phyloP scores from a whole-genome alignment of 2,113 vertebrate species.

The Proterorhinus semilunaris region DNA sequence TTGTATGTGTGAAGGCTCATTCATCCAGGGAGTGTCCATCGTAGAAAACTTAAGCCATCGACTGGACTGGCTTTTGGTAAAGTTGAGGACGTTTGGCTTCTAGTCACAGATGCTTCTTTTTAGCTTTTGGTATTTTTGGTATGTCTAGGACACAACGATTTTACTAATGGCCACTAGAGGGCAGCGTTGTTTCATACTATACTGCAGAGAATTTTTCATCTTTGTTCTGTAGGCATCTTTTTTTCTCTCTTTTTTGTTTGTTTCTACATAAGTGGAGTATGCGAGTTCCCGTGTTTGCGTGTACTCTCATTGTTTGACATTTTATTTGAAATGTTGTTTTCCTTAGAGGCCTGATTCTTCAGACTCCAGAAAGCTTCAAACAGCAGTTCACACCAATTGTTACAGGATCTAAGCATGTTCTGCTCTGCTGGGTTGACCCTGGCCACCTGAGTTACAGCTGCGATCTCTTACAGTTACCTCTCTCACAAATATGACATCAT shows the following conservation, averaged over 20 bases:
- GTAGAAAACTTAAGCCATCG: too few relatives aligned
- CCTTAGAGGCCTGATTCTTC: background rate
- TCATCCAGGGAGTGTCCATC: too few relatives aligned
- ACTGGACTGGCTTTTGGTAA: too few relatives aligned
- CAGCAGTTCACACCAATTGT: background rate
- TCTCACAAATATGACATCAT: conserved; percentile 30
- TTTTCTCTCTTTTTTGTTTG: background rate
- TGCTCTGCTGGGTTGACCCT: background rate
- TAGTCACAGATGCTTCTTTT: too few relatives aligned
- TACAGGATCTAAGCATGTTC: background rate
- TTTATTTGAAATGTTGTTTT: background rate
- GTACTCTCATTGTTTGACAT: background rate
- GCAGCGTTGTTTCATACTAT: conserved; percentile 33
- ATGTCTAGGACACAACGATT: background rate
- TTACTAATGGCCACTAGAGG: conserved; percentile 30
- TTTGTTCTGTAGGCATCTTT: background rate
- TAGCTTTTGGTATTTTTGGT: too few relatives aligned
- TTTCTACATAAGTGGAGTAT: conserved; percentile 8
- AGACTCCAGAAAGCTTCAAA: background rate
- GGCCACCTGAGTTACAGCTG: conserved; percentile 31
- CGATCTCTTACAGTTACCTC: conserved; percentile 34
- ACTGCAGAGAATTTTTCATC: background rate
- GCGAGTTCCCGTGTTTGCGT: background rate
- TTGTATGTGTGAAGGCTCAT: background rate
- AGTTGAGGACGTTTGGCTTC: too few relatives aligned